Evolutionary conservation across 2,113 vertebrate genomes (phyloP).

Genomic region (Melanerpes aurifrons): DNA sequence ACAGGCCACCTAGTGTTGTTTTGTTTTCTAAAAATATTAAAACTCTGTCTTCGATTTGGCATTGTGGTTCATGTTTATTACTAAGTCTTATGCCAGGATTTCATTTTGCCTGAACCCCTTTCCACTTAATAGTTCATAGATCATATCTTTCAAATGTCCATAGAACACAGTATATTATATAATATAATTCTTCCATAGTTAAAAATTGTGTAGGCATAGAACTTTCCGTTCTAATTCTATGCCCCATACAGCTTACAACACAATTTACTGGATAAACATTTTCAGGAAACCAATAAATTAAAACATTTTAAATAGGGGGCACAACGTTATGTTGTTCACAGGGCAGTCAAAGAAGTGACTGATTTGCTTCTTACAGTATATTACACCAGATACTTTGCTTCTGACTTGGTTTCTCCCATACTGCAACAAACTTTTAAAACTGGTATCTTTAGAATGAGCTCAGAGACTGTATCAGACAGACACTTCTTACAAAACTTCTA

Average conservation of each 20-base stretch:
- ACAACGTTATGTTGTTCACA: constrained; percentile 53
- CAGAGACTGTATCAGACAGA: constrained; percentile 69
- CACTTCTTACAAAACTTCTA: constrained; percentile 56
- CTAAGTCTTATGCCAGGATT: constrained; percentile 47
- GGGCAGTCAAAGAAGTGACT: constrained; percentile 53
- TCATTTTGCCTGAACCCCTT: constrained; percentile 60
- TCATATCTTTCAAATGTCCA: constrained; percentile 48
- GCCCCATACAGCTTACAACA: constrained; percentile 64
- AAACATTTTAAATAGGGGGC: constrained; percentile 67
- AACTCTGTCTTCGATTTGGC: constrained; percentile 73
- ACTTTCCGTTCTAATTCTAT: constrained; percentile 52
- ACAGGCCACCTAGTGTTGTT: constrained; percentile 36
- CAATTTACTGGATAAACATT: constrained; percentile 56
- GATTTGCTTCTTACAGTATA: constrained; percentile 48
- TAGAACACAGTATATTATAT: constrained; percentile 56
- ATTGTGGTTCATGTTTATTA: constrained; percentile 50
- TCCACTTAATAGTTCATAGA: constrained; percentile 47
- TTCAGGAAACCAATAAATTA: constrained; percentile 63
- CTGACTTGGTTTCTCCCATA: constrained; percentile 48
- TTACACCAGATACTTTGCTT: constrained; percentile 48
- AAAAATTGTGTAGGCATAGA: constrained; percentile 59
- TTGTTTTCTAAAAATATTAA: constrained; percentile 64
- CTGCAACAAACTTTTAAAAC: constrained; percentile 35
- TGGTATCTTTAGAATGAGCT: constrained; percentile 52
- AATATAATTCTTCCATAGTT: constrained; percentile 64